phyloP scores from a whole-genome alignment of 2,797 vertebrate genomes.

The Halcyon smyrnensis region DNA sequence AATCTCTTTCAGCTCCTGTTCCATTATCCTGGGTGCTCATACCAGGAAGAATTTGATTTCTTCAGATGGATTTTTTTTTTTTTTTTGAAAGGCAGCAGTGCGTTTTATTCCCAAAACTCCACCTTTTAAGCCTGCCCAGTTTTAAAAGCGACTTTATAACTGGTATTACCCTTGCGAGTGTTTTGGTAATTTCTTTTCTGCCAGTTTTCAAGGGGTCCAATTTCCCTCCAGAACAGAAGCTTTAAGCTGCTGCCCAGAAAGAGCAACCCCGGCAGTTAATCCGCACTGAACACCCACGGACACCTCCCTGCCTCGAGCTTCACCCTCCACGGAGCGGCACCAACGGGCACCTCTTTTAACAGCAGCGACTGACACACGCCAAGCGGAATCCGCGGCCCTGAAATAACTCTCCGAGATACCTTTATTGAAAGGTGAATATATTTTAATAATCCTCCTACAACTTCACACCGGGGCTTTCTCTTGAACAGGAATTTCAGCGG shows the following conservation, averaged over 20 bases:
- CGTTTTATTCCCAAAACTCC: background rate
- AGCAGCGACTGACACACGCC: rapidly evolving
- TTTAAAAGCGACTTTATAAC: background rate
- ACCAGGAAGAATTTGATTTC: background rate
- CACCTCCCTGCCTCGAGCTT: background rate
- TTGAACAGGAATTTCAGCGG: background rate
- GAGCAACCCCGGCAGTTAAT: no score
- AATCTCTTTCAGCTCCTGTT: background rate
- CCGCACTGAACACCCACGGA: rapidly evolving
- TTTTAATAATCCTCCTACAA: background rate
- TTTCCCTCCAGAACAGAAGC: background rate
- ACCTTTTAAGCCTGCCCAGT: background rate
- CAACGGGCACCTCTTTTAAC: background rate
- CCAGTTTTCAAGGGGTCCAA: background rate
- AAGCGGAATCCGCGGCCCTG: background rate
- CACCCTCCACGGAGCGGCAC: rapidly evolving
- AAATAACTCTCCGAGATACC: background rate
- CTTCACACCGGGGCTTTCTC: background rate
- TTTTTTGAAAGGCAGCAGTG: background rate
- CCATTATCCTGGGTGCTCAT: background rate
- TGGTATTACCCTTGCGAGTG: background rate
- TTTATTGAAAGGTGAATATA: background rate
- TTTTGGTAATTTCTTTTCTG: background rate
- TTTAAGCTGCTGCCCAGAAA: background rate
- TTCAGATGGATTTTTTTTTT: background rate